phyloP scores from a whole-genome alignment of 2,113 vertebrate species.

The Toxotes chatareus region DNA sequence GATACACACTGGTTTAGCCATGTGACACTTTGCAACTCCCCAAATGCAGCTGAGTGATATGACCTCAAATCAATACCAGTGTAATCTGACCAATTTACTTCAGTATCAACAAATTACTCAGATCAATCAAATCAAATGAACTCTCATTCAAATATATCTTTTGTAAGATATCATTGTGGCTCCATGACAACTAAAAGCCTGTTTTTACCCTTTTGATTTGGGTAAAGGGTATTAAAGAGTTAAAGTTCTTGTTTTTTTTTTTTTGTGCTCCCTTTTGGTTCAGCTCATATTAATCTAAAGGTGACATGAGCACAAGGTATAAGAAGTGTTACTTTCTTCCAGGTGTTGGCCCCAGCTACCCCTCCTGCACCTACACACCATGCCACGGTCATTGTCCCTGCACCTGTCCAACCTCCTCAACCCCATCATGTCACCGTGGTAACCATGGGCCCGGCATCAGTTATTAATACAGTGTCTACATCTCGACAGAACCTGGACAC shows the following conservation, averaged over 20 bases:
- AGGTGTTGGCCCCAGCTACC: slow-evolving; percentile 89
- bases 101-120: neutral
- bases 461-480: slow-evolving; percentile 96
- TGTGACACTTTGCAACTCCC: slow-evolving; percentile 13
- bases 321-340: neutral
- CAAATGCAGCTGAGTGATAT: slow-evolving; percentile 5
- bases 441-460: slow-evolving; percentile 94
- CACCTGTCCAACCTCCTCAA: slow-evolving; percentile 85
- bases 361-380: slow-evolving; percentile 94
- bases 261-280: neutral
- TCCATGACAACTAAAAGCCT: neutral
- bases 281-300: neutral
- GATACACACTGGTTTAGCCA: slow-evolving; percentile 16
- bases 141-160: neutral
- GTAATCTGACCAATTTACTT: slow-evolving; percentile 2
- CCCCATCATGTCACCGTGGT: slow-evolving; percentile 97
- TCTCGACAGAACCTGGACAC: slow-evolving; percentile 99
- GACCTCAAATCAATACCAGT: slow-evolving; percentile 28
- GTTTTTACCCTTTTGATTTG: neutral
- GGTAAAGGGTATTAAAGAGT: no score
- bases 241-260: no score
- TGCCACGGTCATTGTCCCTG: slow-evolving; percentile 96
- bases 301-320: neutral
- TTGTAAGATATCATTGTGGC: neutral
- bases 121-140: neutral